Conservation (phyloP, 2,113 vertebrate genomes). For the Callipepla squamata region DNA sequence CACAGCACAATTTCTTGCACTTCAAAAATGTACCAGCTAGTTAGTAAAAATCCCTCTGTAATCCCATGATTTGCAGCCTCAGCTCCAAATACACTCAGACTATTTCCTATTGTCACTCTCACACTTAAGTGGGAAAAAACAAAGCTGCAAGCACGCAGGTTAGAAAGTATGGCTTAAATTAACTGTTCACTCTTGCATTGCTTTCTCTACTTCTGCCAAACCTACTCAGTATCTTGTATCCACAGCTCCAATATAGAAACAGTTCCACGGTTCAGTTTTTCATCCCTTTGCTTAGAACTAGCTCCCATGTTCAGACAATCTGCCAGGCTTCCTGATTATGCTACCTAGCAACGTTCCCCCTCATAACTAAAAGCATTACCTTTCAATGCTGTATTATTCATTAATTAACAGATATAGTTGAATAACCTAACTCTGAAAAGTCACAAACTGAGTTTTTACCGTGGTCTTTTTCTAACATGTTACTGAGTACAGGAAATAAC, state of each 20-base stretch:
- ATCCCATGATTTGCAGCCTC: not conserved
- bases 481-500: not conserved
- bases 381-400: not conserved
- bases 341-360: not conserved
- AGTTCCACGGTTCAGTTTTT: not conserved
- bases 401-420: not conserved
- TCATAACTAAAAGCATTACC: not conserved
- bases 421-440: not conserved
- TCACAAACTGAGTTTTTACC: not conserved
- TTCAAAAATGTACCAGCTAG: not conserved
- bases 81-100: not conserved
- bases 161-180: rapidly evolving
- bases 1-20: not conserved
- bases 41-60: not conserved
- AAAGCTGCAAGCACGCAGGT: not conserved
- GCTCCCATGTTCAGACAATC: not conserved
- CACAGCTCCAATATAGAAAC: not conserved
- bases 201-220: not conserved
- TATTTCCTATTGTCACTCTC: not conserved
- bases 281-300: not conserved
- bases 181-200: not conserved
- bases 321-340: not conserved
- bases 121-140: not conserved
- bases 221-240: not conserved
- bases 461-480: not conserved